Base-by-base conservation (phyloP, 2,797 vertebrate genomes). In the Paratrypauchen microcephalus region DNA sequence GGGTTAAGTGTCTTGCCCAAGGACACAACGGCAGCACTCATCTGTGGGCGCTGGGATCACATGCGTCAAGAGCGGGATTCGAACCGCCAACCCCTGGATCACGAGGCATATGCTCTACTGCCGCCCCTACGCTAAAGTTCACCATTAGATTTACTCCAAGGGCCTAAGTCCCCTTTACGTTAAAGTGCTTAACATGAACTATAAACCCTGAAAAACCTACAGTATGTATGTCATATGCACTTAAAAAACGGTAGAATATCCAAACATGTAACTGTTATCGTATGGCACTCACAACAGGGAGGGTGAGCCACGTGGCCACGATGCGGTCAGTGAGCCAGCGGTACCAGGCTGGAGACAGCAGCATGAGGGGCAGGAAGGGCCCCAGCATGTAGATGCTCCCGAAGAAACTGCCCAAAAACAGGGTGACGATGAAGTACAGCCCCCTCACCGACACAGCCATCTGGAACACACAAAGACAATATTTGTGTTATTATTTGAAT, bases 311-410 rank as follows among this genome's bases (percentile, higher is more conserved):
- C 32, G 95, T 96, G 72, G 98, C 98, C 18, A 99, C 95, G 26
- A 99, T 82, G 28, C 94, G 93, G 82, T 98, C 95, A 0, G 95
- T 98, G 85, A 99, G 88, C 97, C 97, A 97, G 87, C 98, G 97
- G 89, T 99, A 99, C 96, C 96, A 98, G 26, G 95, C 93, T 0
- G 95, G 95, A 0, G 93, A 97, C 78, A 98, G 54, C 79, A 98
- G 89, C 96, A 99, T 96, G 87, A 99, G 88, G 36, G 98, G 98
- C 73, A 99, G 81, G 68, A 97, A 82, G 1, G 98, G 98, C 65
- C 94, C 93, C 54, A 99, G 88, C 96, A 99, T 98, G 89, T 98
- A 98, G 78, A 99, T 77, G 28, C 97, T 98, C 77, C 98, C 98
- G 47, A 99, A 97, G 86, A 99, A 96, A 74, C 97, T 99, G 76